These are phyloP conservation scores for Perca schrenkii DNA, from an alignment of 2,113 vertebrate genomes.

Conservation along the genomic window DNA sequence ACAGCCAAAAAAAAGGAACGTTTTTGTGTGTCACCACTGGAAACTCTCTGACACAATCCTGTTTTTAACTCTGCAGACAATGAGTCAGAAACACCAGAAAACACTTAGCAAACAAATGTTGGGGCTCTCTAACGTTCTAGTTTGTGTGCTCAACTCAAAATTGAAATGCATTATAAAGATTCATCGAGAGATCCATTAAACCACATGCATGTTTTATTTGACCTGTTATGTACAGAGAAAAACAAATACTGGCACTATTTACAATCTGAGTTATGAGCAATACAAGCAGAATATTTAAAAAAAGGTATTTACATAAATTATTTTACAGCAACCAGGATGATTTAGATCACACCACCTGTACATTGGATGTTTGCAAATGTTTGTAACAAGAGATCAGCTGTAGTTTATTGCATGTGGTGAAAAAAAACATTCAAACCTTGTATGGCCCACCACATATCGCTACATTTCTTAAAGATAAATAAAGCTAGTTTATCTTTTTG, in stretches of 20 bases:
- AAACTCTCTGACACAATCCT: slow-evolving; percentile 70
- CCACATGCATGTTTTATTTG: slow-evolving; percentile 31
- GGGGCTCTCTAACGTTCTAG: background rate
- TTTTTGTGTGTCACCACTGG: slow-evolving; percentile 76
- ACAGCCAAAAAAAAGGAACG: slow-evolving; percentile 56
- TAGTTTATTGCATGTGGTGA: background rate
- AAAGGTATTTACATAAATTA: slow-evolving; percentile 31
- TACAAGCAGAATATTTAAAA: background rate
- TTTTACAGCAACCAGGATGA: slow-evolving; percentile 25
- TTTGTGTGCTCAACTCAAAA: slow-evolving; percentile 15
- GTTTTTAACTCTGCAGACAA: slow-evolving; percentile 61
- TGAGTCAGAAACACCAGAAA: slow-evolving; percentile 69
- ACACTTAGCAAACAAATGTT: slow-evolving; percentile 43
- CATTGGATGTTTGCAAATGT: slow-evolving; percentile 4
- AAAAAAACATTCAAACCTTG: background rate
- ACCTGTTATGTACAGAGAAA: background rate
- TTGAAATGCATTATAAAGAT: slow-evolving; percentile 19
- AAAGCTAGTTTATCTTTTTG: background rate
- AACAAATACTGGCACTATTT: slow-evolving; percentile 21
- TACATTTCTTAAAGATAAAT: background rate
- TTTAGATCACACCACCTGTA: background rate
- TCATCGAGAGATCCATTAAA: background rate
- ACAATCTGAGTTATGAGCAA: slow-evolving; percentile 8
- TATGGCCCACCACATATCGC: background rate
- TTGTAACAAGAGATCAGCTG: background rate